Evolutionary conservation across 2,113 vertebrate genomes (phyloP).

Genomic region (Dascyllus trimaculatus): DNA sequence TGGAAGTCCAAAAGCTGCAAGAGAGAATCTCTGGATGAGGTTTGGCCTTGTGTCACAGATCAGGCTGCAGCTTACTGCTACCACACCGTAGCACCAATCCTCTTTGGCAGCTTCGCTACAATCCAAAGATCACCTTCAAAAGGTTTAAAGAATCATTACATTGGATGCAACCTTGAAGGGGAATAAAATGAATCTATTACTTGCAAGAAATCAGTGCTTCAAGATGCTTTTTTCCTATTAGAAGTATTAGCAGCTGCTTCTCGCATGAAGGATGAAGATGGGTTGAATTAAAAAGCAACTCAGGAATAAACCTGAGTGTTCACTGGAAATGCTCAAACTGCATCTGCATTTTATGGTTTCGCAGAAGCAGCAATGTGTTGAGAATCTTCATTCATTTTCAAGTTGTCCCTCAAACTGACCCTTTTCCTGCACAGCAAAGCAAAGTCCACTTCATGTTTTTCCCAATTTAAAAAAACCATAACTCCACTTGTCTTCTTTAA

Average conservation of each 20-base stretch:
- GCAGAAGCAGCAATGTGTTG: background rate
- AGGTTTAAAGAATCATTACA: constrained; percentile 46
- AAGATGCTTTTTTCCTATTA: too few relatives aligned
- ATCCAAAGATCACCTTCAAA: constrained; percentile 67
- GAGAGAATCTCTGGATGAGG: background rate
- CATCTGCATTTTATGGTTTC: background rate
- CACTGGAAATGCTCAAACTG: background rate
- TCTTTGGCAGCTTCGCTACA: constrained; percentile 52
- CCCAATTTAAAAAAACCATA: background rate
- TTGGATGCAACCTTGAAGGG: background rate
- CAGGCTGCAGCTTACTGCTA: constrained; percentile 47
- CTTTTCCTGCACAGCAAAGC: background rate
- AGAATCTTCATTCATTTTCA: background rate
- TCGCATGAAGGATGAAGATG: too few relatives aligned
- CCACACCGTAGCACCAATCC: constrained; percentile 62
- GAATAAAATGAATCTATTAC: background rate
- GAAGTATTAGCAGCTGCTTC: too few relatives aligned
- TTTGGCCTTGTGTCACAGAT: constrained; percentile 27
- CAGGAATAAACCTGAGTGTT: too few relatives aligned
- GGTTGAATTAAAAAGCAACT: too few relatives aligned
- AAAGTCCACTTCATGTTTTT: constrained; percentile 5
- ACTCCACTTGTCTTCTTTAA: background rate
- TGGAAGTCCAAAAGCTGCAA: background rate
- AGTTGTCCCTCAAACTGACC: background rate
- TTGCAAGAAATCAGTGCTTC: background rate